A percentile compares a stretch with the other conserved stretches of the same genome.
Conservation (phyloP, 2,888 invertebrate species). For the Timandra comae region DNA sequence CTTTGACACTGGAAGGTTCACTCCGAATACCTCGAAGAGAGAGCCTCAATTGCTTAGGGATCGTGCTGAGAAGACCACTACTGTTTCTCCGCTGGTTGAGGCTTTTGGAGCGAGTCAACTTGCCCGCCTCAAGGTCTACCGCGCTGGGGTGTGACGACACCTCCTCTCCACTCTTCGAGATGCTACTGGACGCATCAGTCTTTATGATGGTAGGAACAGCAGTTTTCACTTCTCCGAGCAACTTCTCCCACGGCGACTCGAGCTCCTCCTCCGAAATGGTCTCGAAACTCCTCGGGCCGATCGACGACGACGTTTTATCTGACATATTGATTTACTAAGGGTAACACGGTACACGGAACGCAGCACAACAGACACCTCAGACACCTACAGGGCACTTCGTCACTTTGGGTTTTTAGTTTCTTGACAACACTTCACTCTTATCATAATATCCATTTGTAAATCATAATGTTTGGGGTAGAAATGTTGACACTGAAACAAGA, state of each 20-base stretch:
- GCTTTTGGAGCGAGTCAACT: constrained; percentile 67
- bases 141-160: constrained; percentile 46
- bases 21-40: constrained; percentile 71
- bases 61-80: constrained; percentile 72
- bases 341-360: constrained; percentile 53
- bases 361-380: constrained; percentile 70
- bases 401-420: constrained; percentile 77
- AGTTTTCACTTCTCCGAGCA: constrained; percentile 63
- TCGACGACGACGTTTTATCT: constrained; percentile 68
- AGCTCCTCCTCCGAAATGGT: constrained; percentile 71
- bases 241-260: constrained; percentile 68
- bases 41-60: constrained; percentile 70
- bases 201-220: constrained; percentile 67
- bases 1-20: constrained; percentile 70
- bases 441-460: constrained; percentile 78
- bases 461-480: constrained; percentile 77
- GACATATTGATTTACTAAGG: constrained; percentile 55
- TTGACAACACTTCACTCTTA: constrained; percentile 76
- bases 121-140: constrained; percentile 54
- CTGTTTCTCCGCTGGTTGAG: constrained; percentile 68
- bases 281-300: constrained; percentile 71
- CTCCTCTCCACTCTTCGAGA: constrained; percentile 48
- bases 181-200: constrained; percentile 63
- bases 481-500: constrained; percentile 75
- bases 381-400: constrained; percentile 72